Conservation (phyloP, 37 sponge, comb jelly and placozoan genomes). For the Crambe crambe region DNA sequence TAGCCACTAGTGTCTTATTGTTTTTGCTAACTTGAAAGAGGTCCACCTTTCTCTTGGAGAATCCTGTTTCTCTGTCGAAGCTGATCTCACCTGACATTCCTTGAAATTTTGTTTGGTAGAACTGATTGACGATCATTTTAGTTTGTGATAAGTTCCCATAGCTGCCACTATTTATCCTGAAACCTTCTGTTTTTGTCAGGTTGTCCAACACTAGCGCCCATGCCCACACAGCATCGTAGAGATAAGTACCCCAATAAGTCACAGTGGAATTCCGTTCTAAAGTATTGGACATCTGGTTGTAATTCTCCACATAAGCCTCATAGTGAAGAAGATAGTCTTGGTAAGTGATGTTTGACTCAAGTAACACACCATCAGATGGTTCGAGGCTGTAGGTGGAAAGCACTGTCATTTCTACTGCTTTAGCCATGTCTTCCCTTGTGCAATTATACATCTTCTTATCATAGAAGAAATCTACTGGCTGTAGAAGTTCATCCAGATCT, state of each 20-base stretch:
- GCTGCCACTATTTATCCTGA: neutral
- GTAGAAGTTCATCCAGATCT: neutral
- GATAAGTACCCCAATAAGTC: neutral
- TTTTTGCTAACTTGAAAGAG: neutral
- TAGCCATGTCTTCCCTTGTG: neutral
- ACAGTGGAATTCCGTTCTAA: neutral
- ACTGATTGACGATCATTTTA: neutral
- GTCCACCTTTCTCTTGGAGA: neutral
- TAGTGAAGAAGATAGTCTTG: neutral
- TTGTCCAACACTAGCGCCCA: slow-evolving; percentile 19
- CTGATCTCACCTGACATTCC: slow-evolving; percentile 6
- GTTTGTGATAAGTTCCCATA: neutral
- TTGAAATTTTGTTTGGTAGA: neutral
- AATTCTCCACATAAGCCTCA: neutral
- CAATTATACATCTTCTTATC: neutral
- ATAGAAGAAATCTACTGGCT: slow-evolving; percentile 4
- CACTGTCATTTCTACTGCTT: neutral
- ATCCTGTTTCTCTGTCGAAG: neutral
- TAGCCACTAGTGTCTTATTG: neutral
- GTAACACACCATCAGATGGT: neutral
- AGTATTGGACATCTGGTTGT: no score
- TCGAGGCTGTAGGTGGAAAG: neutral
- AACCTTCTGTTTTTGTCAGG: neutral
- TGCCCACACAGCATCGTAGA: slow-evolving; percentile 32
- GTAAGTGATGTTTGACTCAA: neutral